Evolutionary conservation across 2,888 invertebrate species (phyloP).

Genomic region (Metellina segmentata): DNA sequence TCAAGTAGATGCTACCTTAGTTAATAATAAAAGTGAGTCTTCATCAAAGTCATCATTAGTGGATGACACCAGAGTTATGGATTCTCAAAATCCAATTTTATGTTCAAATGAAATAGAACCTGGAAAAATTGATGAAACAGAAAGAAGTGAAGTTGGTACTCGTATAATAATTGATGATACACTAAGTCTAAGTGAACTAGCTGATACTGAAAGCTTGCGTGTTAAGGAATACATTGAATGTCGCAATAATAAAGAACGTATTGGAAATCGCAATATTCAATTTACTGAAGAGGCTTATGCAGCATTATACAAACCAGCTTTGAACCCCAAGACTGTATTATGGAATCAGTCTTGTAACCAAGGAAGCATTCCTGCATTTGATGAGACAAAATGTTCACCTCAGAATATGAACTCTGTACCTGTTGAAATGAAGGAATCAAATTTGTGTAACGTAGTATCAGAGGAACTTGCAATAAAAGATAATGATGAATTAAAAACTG

Average conservation of each 20-base stretch:
- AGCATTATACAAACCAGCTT: neutral
- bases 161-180: neutral
- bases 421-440: neutral
- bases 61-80: slow-evolving; percentile 1
- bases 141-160: neutral
- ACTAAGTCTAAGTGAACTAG: neutral
- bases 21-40: slow-evolving; percentile 5
- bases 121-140: neutral
- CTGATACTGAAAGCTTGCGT: slow-evolving; percentile 8
- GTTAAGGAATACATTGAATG: slow-evolving; percentile 11
- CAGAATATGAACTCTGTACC: slow-evolving; percentile 5
- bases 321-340: neutral
- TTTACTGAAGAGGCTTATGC: neutral
- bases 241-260: neutral
- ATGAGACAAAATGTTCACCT: neutral
- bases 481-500: neutral
- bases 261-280: neutral
- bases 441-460: neutral
- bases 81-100: neutral
- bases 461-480: neutral
- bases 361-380: neutral
- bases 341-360: neutral
- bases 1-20: slow-evolving; percentile 68
- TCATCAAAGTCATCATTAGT: neutral
- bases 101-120: slow-evolving; percentile 15